phyloP scores from a whole-genome alignment of 2,797 vertebrate genomes.

The Pteropus rufus region DNA sequence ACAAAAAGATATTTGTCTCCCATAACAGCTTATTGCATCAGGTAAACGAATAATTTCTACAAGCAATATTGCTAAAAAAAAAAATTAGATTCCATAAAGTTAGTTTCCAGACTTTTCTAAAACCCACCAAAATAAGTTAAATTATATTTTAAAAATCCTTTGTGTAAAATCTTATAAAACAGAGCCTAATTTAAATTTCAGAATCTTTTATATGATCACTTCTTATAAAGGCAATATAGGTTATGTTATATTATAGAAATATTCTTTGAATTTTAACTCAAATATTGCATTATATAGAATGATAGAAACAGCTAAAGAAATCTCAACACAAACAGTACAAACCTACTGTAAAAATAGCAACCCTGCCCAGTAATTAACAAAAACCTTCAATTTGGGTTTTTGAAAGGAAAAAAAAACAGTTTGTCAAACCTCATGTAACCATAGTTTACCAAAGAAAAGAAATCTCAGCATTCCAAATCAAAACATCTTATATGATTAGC shows the following conservation, averaged over 20 bases:
- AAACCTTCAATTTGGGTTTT: constrained; percentile 72
- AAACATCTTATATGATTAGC: constrained; percentile 7
- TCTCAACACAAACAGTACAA: constrained; percentile 58
- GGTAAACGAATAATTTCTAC: background rate
- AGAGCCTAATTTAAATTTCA: constrained; percentile 9
- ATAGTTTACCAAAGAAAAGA: constrained; percentile 39
- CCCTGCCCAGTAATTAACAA: constrained; percentile 61
- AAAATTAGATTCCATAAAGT: background rate
- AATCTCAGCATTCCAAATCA: constrained; percentile 31
- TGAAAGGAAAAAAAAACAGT: background rate
- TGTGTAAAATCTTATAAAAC: constrained; percentile 8
- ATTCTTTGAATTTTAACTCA: constrained; percentile 49
- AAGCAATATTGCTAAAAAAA: constrained; percentile 39
- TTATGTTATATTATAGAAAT: background rate
- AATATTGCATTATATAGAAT: constrained; percentile 9
- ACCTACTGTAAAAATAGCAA: constrained; percentile 67
- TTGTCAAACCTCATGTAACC: constrained; percentile 56
- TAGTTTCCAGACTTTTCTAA: constrained; percentile 16
- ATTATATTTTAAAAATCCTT: constrained; percentile 24
- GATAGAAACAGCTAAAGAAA: constrained; percentile 47
- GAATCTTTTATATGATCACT: background rate
- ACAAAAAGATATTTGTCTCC: background rate
- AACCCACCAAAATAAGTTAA: constrained; percentile 26
- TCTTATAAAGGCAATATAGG: constrained; percentile 4
- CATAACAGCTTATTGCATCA: background rate